phyloP scores from a whole-genome alignment of 2,888 invertebrate species.

The Oegoconia quadripuncta region DNA sequence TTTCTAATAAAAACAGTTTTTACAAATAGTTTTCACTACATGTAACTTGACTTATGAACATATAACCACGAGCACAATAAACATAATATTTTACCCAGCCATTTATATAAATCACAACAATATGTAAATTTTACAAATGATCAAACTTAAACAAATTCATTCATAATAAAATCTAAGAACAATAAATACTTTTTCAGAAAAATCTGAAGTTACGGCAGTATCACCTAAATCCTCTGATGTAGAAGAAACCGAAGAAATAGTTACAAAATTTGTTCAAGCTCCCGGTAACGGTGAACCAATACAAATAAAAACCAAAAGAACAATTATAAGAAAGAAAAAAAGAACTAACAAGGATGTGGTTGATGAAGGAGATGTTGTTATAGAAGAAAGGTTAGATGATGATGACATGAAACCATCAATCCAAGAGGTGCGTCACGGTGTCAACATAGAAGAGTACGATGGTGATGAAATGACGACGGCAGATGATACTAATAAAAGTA shows the following conservation, averaged over 20 bases:
- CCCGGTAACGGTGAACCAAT: constrained; percentile 74
- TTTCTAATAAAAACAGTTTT: too few relatives aligned
- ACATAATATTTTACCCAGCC: too few relatives aligned
- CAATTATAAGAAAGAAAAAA: constrained; percentile 70
- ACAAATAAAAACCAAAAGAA: constrained; percentile 78
- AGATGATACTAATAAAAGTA: constrained; percentile 46
- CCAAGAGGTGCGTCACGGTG: constrained; percentile 33
- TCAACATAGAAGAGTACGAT: constrained; percentile 63
- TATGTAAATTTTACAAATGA: not conserved
- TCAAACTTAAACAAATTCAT: not conserved
- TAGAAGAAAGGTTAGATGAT: constrained; percentile 71
- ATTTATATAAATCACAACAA: not conserved
- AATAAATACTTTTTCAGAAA: constrained; percentile 44
- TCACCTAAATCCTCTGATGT: constrained; percentile 62
- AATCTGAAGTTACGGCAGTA: constrained; percentile 22
- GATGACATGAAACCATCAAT: constrained; percentile 34
- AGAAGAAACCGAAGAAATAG: constrained; percentile 80
- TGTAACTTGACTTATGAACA: too few relatives aligned
- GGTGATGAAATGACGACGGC: constrained; percentile 36
- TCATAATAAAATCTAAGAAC: constrained; percentile 1
- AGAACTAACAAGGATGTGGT: constrained; percentile 26
- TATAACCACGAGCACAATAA: too few relatives aligned
- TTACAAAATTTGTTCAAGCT: constrained; percentile 77
- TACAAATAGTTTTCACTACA: too few relatives aligned
- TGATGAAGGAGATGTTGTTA: constrained; percentile 67